A percentile compares a stretch with the other conserved stretches of the same genome.
phyloP scores from a whole-genome alignment of 2,113 vertebrate species.

The Notechis scutatus region DNA sequence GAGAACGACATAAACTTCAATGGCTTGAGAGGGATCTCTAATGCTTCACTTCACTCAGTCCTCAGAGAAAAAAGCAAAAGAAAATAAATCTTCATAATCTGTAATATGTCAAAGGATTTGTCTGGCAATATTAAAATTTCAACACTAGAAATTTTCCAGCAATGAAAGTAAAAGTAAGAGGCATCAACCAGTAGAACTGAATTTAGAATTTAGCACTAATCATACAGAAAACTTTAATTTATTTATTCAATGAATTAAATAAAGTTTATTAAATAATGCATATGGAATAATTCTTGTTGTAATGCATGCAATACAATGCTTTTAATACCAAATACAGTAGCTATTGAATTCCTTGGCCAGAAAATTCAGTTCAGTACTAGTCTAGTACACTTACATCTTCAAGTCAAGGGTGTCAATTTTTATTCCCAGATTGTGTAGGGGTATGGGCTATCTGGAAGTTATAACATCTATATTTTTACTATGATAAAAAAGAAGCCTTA shows the following conservation, averaged over 20 bases:
- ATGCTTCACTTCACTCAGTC: fast-evolving
- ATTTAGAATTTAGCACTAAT: neutral
- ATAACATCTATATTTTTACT: neutral
- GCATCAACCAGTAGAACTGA: neutral
- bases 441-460: neutral
- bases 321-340: neutral
- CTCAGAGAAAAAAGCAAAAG: neutral
- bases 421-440: neutral
- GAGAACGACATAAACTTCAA: neutral
- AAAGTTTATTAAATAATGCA: neutral
- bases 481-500: neutral
- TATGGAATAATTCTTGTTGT: slow-evolving; percentile 16
- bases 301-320: slow-evolving; percentile 5
- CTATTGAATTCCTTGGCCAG: neutral
- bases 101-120: slow-evolving; percentile 15
- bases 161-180: neutral
- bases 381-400: neutral
- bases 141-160: neutral
- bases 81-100: slow-evolving; percentile 4
- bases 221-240: neutral
- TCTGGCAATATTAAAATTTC: neutral
- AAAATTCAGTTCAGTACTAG: neutral
- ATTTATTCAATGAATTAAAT: neutral
- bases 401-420: neutral
- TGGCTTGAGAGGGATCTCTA: neutral